Evolutionary conservation across 2,797 vertebrate genomes (phyloP), one percentile per base, ranked within the genome.

Genomic region (Falco naumanni): DNA sequence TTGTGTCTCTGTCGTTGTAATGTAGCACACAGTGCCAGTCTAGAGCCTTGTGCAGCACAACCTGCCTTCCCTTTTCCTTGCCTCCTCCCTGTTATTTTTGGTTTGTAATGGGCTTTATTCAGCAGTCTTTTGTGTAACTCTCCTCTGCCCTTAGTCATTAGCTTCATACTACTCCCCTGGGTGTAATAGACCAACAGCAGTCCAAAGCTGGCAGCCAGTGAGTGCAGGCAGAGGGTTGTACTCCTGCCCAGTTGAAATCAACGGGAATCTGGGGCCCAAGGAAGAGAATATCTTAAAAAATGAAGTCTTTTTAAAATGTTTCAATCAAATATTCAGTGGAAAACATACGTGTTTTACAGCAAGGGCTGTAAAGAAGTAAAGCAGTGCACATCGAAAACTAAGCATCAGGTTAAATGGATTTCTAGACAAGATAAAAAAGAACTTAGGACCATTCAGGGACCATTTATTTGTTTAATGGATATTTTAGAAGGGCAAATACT

Each of bases 71-170:
- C 45, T 65, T 33, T 77, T 86, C 83, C 64, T 75, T 7, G 5
- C 60, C 81, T 91, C 26, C 59, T 28, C 60, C 8, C 22, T 16
- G 57, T 71, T 92, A 80, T 75, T 94, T 93, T 85, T 87, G 39
- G 65, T 87, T 92, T 93, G 72, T 87, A 85, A 63, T 43, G 43
- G 89, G 82, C 84, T 95, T 94, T 86, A 90, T 96, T 96, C 87
- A 69, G 84, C 89, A 84, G 76, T 26, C 84, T 92, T 94, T 94
- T 96, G 82, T 96, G 79, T 28, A 94, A 78, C 59, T 90, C 57
- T 94, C 60, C 70, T 69, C 95, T 94, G 78, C 61, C 64, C 71
- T 87, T 60, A 76, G 92, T 92, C 89, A 88, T 95, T 87, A 96
- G 89, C 76, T 92, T 95, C 84, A 66, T 66, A 54, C 69, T 70